Base-by-base conservation (phyloP, 2,888 invertebrate genomes). In the Eilema caniola region DNA sequence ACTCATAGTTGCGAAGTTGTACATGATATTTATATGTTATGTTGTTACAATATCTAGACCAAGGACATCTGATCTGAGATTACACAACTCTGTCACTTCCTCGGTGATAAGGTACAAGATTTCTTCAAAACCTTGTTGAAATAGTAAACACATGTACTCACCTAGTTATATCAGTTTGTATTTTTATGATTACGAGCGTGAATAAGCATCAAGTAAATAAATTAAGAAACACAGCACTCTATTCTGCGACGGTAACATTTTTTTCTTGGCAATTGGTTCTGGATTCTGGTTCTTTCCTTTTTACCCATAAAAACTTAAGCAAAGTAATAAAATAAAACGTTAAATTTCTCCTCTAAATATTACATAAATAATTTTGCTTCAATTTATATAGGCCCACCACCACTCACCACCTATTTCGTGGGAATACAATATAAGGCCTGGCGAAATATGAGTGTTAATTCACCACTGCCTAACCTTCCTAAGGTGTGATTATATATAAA, bases 21-120 rank as follows among this genome's bases (percentile, higher is more conserved):
- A 24, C 57, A 23, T 47, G 20, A 59, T n/a, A n/a, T 31, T n/a
- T 11, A 28, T 28, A 33, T 41, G 31, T 33, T 33, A 24, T 66
- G 66, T 33, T 60, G 75, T 76, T 61, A 71, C 67, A 62, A 61
- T 70, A 78, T 79, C 78, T 81, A 73, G 79, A 70, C 62, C 81
- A 81, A 80, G 80, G 81, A 28, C 66, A 16, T 65, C 56, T 28
- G 56, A 53, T 33, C 20, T 57, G 24, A 24, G 76, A 76, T 79
- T 81, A 81, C 76, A 74, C 75, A 76, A 77, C 16, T 67, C 24
- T 78, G 80, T 78, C 80, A 25, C 71, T 81, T 82, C 82, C 81
- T 74, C 16, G 37, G 66, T 69, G 60, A 75, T 60, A 72, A 68
- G 4, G 61, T 65, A 60, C 12, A 64, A 67, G 61, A 81, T 71